A percentile compares a stretch with the other conserved stretches of the same genome.
Conservation (phyloP, 2,797 vertebrate species). For the Chelidonichthys spinosus region DNA sequence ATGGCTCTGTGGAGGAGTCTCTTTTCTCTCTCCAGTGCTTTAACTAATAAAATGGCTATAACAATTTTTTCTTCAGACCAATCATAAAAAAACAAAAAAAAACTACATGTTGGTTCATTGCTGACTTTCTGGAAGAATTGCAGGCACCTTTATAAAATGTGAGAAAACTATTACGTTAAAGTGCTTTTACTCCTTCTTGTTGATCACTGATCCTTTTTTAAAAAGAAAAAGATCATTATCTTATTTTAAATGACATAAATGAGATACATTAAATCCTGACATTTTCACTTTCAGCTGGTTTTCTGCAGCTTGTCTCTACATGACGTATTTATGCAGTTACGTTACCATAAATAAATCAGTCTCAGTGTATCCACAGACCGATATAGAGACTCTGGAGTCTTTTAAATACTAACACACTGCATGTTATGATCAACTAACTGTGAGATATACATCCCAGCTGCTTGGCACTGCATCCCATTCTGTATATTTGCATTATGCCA, state of each 20-base stretch:
- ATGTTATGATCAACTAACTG: conserved; percentile 16
- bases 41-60: conserved; percentile 15
- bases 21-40: neutral
- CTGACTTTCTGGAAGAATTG: no score
- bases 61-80: neutral
- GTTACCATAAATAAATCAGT: conserved; percentile 14
- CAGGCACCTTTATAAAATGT: no score
- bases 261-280: neutral
- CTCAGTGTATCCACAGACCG: conserved; percentile 5
- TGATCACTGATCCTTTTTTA: neutral
- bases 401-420: conserved; percentile 25
- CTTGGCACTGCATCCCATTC: neutral
- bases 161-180: no score
- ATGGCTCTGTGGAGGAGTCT: conserved; percentile 6
- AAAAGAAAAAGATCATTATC: no score
- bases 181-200: no score
- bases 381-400: conserved; percentile 1
- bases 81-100: neutral
- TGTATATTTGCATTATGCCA: conserved; percentile 2
- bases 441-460: neutral
- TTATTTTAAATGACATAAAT: neutral
- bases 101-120: no score
- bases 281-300: neutral
- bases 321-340: conserved; percentile 6
- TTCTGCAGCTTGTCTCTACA: neutral